These are phyloP conservation scores for Scaptomyza reducta DNA, from an alignment of 2,888 invertebrate species.

Conservation along the genomic window DNA sequence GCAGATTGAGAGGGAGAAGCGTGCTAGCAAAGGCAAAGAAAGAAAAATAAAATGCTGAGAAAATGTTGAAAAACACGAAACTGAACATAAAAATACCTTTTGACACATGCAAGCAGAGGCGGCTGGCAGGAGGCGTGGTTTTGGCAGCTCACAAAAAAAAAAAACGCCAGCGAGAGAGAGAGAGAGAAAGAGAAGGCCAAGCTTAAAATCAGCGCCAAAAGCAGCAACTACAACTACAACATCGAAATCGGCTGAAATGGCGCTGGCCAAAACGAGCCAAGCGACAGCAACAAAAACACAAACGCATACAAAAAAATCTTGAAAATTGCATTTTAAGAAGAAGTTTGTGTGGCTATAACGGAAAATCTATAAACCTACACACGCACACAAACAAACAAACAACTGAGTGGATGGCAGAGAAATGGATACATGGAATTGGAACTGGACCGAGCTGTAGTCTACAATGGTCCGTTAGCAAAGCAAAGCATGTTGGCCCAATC, in stretches of 20 bases:
- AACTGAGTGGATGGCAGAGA: slow-evolving; percentile 34
- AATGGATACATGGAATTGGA: slow-evolving; percentile 48
- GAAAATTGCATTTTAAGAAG: slow-evolving; percentile 82
- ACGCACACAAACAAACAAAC: slow-evolving; percentile 21
- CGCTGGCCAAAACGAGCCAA: slow-evolving; percentile 52
- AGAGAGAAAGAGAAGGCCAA: slow-evolving; percentile 8
- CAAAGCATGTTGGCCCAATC: slow-evolving; percentile 63
- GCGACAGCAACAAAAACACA: slow-evolving; percentile 17
- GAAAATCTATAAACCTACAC: slow-evolving; percentile 70
- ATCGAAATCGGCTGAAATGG: slow-evolving; percentile 54
- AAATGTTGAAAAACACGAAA: slow-evolving; percentile 77
- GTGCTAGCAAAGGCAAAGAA: slow-evolving; percentile 26
- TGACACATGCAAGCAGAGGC: slow-evolving; percentile 74
- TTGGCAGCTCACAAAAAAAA: slow-evolving; percentile 21
- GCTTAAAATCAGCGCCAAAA: slow-evolving; percentile 72
- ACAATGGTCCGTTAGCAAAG: slow-evolving; percentile 44
- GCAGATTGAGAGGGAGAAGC: slow-evolving; percentile 12
- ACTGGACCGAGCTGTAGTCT: slow-evolving; percentile 33
- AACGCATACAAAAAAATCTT: slow-evolving; percentile 58
- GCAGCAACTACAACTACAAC: slow-evolving; percentile 42
- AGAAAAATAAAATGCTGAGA: slow-evolving; percentile 68
- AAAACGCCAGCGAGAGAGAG: not conserved
- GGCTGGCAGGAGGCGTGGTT: slow-evolving; percentile 48
- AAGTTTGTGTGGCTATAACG: slow-evolving; percentile 77
- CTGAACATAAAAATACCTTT: slow-evolving; percentile 79